Conservation (phyloP, 1,140 invertebrate genomes). For the Anastatus disparis region DNA sequence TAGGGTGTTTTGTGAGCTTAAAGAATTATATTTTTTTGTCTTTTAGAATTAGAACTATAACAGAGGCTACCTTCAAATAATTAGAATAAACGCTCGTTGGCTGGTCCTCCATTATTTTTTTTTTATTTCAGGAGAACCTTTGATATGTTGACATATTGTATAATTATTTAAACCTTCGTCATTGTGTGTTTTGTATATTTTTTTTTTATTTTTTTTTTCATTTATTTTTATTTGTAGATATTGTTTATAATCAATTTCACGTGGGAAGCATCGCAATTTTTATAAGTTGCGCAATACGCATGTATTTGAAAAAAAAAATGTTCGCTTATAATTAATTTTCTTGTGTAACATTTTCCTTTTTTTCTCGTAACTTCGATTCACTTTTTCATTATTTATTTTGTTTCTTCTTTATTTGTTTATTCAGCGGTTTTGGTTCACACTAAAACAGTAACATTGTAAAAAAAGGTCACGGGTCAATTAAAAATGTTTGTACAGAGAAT, state of each 20-base stretch:
- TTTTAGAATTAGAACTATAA: slow-evolving; percentile 32
- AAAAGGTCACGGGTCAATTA: background rate
- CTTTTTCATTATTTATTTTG: background rate
- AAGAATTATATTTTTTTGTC: too few species aligned
- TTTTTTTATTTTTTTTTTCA: background rate
- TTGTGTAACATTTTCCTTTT: background rate
- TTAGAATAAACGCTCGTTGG: slow-evolving; percentile 27
- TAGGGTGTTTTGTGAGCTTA: slow-evolving; percentile 21
- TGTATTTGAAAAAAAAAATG: background rate
- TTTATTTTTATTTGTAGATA: background rate
- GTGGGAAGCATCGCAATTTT: slow-evolving; percentile 30
- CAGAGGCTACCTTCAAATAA: slow-evolving; percentile 31
- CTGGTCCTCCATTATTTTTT: slow-evolving; percentile 6
- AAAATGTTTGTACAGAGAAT: too few species aligned
- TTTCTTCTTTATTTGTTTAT: background rate
- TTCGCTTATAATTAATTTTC: background rate
- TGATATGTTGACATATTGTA: slow-evolving; percentile 37
- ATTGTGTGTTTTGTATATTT: background rate
- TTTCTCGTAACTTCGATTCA: background rate
- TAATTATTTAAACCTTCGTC: slow-evolving; percentile 1
- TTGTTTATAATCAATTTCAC: background rate
- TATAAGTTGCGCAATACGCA: slow-evolving; percentile 2
- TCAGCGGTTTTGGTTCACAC: background rate
- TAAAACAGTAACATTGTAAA: background rate
- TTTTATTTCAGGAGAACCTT: too few species aligned